Conservation (phyloP, 37 sponge, comb jelly and placozoan genomes). For the Axinella damicornis region DNA sequence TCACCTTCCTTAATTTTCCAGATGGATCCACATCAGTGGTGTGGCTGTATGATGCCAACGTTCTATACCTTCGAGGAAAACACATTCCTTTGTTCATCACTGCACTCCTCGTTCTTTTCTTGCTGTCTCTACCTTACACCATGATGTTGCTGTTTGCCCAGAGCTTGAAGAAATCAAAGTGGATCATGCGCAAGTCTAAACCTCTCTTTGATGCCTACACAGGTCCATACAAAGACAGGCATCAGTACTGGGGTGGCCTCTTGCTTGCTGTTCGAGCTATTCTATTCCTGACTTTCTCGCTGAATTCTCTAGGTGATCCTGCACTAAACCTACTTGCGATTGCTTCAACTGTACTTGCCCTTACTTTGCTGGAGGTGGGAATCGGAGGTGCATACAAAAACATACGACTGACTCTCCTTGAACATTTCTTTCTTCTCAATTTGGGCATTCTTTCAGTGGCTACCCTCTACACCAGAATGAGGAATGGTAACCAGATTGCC, state of each 20-base stretch:
- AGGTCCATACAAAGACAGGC: neutral
- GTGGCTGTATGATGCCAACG: slow-evolving; percentile 11
- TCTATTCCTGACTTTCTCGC: neutral
- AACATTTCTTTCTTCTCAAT: too few relatives aligned
- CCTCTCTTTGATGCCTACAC: slow-evolving; percentile 5
- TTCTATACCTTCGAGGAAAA: neutral
- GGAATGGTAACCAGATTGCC: too few relatives aligned
- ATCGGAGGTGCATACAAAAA: too few relatives aligned
- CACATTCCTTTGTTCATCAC: neutral
- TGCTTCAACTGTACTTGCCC: too few relatives aligned
- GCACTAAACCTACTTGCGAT: too few relatives aligned
- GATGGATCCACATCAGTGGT: neutral
- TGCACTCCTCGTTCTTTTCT: neutral
- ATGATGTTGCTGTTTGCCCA: neutral
- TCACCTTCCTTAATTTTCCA: neutral
- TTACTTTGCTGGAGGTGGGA: too few relatives aligned
- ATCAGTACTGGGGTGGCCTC: slow-evolving; percentile 13
- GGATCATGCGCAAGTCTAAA: slow-evolving; percentile 6
- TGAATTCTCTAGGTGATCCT: too few relatives aligned
- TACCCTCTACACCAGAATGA: too few relatives aligned
- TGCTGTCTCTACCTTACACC: neutral
- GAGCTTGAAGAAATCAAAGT: neutral
- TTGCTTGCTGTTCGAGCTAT: neutral
- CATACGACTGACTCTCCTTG: too few relatives aligned
- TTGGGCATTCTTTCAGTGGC: too few relatives aligned